Base-by-base conservation (phyloP, 2,797 vertebrate species). In the Anomalospiza imberbis region DNA sequence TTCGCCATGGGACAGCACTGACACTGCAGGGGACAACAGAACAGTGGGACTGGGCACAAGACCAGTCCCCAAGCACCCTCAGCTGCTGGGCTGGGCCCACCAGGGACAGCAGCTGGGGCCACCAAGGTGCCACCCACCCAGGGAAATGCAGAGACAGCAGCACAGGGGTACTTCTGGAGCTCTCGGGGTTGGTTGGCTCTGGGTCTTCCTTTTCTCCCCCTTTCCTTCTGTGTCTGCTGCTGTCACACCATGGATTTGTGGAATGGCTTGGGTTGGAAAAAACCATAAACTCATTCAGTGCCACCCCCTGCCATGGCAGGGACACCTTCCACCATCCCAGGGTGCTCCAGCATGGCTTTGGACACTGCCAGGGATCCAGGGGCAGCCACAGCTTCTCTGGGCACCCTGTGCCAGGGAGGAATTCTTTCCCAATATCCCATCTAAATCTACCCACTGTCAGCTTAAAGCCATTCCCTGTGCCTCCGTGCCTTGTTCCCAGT, bases 171-270 rank as follows among this genome's bases (percentile, higher is more conserved):
- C 20, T 8, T 26, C 50, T 36, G 68, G 29, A 47, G 42, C 65
- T 80, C 38, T 15, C 0, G 0, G 1, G 0, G 3, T 15, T 62
- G 21, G 17, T 29, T 71, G 36, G 51, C 51, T 36, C 40, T 19
- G 12, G 15, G 21, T 55, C n/a, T 8, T 89, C 54, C 63, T 36
- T 66, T 40, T 12, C 29, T 81, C 22, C 57, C 15, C 9, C 29
- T 68, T 76, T 40, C 34, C 75, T 44, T 34, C 7, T 34, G 42
- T 1, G 2, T 22, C 75, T 91, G 55, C 51, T 87, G 68, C 50
- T 51, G 19, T 44, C 38, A 53, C 51, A 45, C n/a, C 16, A 10
- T 4, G 12, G 75, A n/a, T 53, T 5, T 20, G 7, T 15, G n/a
- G 45, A 66, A 66, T 9, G 19, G 19, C 7, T 11, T 55, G 36